Evolutionary conservation across 1,140 invertebrate genomes (phyloP).

Genomic region (Drosophila simulans): DNA sequence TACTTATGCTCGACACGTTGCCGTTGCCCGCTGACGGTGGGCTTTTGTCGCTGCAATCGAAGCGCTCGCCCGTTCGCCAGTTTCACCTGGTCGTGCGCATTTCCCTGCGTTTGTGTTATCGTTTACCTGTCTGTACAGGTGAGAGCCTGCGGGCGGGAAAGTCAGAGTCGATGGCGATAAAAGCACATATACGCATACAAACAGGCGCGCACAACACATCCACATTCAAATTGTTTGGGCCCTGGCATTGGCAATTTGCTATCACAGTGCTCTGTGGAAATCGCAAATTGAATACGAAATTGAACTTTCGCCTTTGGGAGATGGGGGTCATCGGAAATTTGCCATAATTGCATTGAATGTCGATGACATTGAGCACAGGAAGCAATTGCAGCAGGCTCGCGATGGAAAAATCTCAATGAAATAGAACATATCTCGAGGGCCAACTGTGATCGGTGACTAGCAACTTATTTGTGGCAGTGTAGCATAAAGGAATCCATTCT

Average conservation of each 20-base stretch:
- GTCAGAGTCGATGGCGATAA: slow-evolving; percentile 67
- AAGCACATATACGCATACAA: slow-evolving; percentile 36
- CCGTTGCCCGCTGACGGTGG: slow-evolving; percentile 17
- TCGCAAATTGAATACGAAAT: slow-evolving; percentile 80
- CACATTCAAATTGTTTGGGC: slow-evolving; percentile 67
- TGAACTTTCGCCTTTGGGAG: slow-evolving; percentile 68
- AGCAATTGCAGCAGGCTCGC: slow-evolving; percentile 53
- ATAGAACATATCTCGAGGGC: slow-evolving; percentile 1
- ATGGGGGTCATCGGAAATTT: slow-evolving; percentile 63
- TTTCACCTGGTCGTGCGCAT: background rate
- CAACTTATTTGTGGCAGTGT: background rate
- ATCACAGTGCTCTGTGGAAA: slow-evolving; percentile 58
- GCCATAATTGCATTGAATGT: slow-evolving; percentile 71
- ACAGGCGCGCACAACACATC: slow-evolving; percentile 14
- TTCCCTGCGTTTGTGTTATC: slow-evolving; percentile 61
- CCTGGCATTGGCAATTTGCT: slow-evolving; percentile 32
- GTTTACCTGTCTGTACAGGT: slow-evolving; percentile 36
- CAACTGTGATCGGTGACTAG: slow-evolving; percentile 10
- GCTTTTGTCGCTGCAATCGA: slow-evolving; percentile 51
- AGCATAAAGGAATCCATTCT: slow-evolving; percentile 1
- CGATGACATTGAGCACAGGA: slow-evolving; percentile 73
- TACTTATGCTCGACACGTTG: slow-evolving; percentile 72
- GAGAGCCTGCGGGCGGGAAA: slow-evolving; percentile 38
- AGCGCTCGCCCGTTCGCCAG: slow-evolving; percentile 17
- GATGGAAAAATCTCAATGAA: background rate